phyloP scores from a whole-genome alignment of 2,113 vertebrate species.

The Scatophagus argus region DNA sequence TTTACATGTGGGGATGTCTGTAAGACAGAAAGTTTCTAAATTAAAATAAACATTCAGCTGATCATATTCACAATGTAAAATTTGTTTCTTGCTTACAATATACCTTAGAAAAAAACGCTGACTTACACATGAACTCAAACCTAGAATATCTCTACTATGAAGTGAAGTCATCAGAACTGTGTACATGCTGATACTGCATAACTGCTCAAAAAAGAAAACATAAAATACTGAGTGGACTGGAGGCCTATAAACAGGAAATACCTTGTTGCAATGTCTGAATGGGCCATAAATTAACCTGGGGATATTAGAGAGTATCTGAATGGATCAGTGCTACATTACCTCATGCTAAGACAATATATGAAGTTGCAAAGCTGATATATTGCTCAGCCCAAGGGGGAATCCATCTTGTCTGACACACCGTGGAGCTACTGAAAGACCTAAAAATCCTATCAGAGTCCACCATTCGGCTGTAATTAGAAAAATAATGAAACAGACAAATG shows the following conservation, averaged over 20 bases:
- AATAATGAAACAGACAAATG: slow-evolving; percentile 71
- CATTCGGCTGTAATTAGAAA: slow-evolving; percentile 76
- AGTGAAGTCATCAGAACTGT: slow-evolving; percentile 13
- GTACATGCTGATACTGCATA: not conserved
- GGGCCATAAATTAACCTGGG: slow-evolving; percentile 59
- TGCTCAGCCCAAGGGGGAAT: slow-evolving; percentile 57
- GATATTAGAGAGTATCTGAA: slow-evolving; percentile 54
- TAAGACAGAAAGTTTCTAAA: too few species aligned
- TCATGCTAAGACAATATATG: slow-evolving; percentile 73
- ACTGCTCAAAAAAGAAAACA: slow-evolving; percentile 27
- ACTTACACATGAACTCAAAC: not conserved
- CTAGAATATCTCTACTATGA: too few species aligned
- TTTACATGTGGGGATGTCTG: too few species aligned
- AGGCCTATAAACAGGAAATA: slow-evolving; percentile 49
- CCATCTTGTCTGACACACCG: slow-evolving; percentile 71
- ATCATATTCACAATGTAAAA: not conserved
- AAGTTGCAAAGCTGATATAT: slow-evolving; percentile 70
- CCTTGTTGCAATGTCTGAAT: slow-evolving; percentile 34
- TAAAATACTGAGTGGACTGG: slow-evolving; percentile 30
- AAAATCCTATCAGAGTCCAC: slow-evolving; percentile 74
- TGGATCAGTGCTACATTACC: slow-evolving; percentile 69
- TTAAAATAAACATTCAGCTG: too few species aligned
- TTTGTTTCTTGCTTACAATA: not conserved
- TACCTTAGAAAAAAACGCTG: not conserved
- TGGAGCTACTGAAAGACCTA: slow-evolving; percentile 61